Evolutionary conservation across 2,797 vertebrate species (phyloP), one percentile per base, ranked within the genome.

Genomic region (Anisognathus igniventris): DNA sequence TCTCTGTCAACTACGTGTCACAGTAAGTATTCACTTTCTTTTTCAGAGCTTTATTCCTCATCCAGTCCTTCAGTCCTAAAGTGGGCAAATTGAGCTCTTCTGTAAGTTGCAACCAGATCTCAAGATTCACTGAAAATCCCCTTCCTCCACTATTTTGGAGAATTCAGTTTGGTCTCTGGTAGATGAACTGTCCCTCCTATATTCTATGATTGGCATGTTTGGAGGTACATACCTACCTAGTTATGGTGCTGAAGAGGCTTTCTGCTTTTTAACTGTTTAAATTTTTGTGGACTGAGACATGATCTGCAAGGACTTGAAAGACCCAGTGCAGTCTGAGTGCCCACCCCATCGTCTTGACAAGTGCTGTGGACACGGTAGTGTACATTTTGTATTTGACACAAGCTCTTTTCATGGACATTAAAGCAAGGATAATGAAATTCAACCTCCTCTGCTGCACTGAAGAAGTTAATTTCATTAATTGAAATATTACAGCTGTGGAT

Each of bases 221-320:
- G 6, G 12, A 58, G 16, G 7, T 45, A 16, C 0, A 0, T 7
- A 14, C 5, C 10, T 57, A 27, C n/a, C 16, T 28, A 18, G 9
- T 30, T 31, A 18, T 24, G 27, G 14, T 39, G 7, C 4, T 8
- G 14, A 42, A 0, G 2, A 64, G 15, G 20, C 8, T 35, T 81
- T 82, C 54, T 57, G 5, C 7, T 80, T 57, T n/a, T 40, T 17
- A 3, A 9, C 23, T 22, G 9, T 62, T 79, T 50, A 40, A 28
- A 33, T 24, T 68, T 88, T 66, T 4, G 5, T 76, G n/a, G 33
- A 6, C 6, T 48, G n/a, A 72, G 33, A 54, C 12, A 5, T 18
- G 27, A 18, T 18, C 22, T 54, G 37, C 14, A 37, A 48, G 9
- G 39, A 20, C 14, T 42, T 20, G 39, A 51, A 78, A 81, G 48